Evolutionary conservation across 2,888 invertebrate genomes (phyloP), one percentile per base, ranked within the genome.

Genomic region (Colostygia pectinataria): DNA sequence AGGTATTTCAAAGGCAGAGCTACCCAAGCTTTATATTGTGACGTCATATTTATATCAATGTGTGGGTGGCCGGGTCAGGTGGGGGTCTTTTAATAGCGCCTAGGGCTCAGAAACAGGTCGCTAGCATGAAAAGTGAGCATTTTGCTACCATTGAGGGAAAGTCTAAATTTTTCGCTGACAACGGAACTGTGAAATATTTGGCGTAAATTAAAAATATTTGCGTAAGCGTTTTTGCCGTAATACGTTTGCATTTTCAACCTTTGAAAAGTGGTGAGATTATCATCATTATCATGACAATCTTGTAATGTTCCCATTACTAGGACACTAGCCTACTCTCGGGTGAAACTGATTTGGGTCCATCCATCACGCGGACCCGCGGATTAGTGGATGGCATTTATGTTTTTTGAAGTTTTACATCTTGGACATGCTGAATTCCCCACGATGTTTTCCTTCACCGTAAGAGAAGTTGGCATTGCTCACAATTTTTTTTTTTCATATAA

Each of bases 11-110:
- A 15, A 15, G 15, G 15, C 6, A 20, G 6, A 2, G 6, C 1
- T 20, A 20, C 20, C 3, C 20, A 20, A 18, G 2, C 6, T 8
- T n/a, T 40, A n/a, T 14, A 6, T 3, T 41, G 7, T 15, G 20
- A 24, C 31, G 10, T 4, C 14, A 32, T 25, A 18, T 43, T 34
- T 41, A 27, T 27, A 5, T 20, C 20, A 20, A 20, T 13, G 29
- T n/a, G 29, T 12, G 7, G 42, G 24, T 36, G 47, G 20, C 41
- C 34, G 42, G 53, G 56, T 51, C 47, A 53, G 49, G 36, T 49
- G 47, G 18, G n/a, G 25, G 27, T 32, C 33, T 45, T 49, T 27
- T 43, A 49, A 50, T 53, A 50, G 52, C 42, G 15, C 27, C 32
- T 14, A 32, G 45, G 38, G 33, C 41, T 13, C 18, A 38, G 15